Base-by-base conservation (phyloP, 2,797 vertebrate genomes). In the Eptatretus atami region DNA sequence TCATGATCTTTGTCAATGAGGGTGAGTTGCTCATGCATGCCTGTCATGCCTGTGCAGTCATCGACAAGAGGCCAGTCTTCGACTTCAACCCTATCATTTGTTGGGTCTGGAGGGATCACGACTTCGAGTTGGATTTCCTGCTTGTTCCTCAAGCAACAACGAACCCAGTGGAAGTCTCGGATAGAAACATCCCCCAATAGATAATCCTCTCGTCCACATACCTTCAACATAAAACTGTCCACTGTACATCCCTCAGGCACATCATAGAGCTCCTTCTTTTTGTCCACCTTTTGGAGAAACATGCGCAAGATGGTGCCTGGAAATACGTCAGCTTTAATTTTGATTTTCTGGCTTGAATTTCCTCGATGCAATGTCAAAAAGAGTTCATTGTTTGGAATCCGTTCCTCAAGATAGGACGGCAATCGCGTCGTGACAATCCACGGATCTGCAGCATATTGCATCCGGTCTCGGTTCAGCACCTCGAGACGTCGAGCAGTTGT, bases 121-220 rank as follows among this genome's bases (percentile, higher is more conserved):
- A 79, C 72, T 3, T 72, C 76, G 14, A 81, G 70, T 65, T 78
- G 75, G 64, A 80, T 69, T 9, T 73, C 74, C 53, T 74, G 66
- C 57, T n/a, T n/a, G 55, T 67, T 75, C 68, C 73, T 78, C 68
- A 80, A 64, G 64, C 79, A 80, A 11, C 74, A 73, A 9, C 76
- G 72, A 24, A 80, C 73, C 77, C 78, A 81, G 13, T 74, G 69
- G 67, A 78, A 81, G 12, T 73, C 65, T 1, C 69, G 71, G 19
- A 81, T 73, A 3, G 66, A 53, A 24, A 61, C 57, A 52, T 74
- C 67, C 55, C 78, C 76, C 3, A 67, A 71, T 24, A 81, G 25
- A 66, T 75, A 80, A 67, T 81, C 80, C 64, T 80, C 78, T 65
- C 80, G 75, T 4, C 78, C 76, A 6, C 73, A 70, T 13, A 81